Conservation (phyloP, 2,797 vertebrate species). For the Salarias fasciatus region DNA sequence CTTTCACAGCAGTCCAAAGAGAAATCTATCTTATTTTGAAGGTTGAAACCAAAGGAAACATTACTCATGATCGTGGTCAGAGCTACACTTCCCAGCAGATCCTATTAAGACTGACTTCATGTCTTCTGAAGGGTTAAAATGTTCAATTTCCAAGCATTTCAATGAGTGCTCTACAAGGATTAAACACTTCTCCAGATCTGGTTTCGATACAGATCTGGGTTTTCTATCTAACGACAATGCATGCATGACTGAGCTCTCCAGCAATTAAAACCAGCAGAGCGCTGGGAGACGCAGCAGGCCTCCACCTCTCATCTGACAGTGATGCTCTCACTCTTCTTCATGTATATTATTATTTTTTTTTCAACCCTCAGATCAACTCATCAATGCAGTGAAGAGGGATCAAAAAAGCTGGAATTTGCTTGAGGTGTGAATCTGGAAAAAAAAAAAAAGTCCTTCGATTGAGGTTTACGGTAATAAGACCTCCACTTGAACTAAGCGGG, state of each 20-base stretch:
- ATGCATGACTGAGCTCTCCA: constrained; percentile 11
- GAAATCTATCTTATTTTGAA: too few relatives aligned
- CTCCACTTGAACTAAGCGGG: constrained; percentile 79
- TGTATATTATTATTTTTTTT: constrained; percentile 19
- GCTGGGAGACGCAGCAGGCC: constrained; percentile 28
- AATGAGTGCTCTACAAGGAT: too few relatives aligned
- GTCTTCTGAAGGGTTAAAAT: too few relatives aligned
- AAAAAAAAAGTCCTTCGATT: constrained; percentile 65
- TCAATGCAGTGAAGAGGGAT: constrained; percentile 67
- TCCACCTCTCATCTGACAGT: constrained; percentile 52
- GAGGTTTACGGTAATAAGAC: constrained; percentile 78
- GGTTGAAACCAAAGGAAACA: too few relatives aligned
- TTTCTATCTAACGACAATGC: constrained; percentile 37
- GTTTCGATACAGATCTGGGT: constrained; percentile 40
- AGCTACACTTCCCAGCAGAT: too few relatives aligned
- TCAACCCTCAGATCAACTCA: constrained; percentile 71
- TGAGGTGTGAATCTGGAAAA: constrained; percentile 72
- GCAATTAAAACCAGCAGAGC: constrained; percentile 61
- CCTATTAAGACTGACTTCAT: too few relatives aligned
- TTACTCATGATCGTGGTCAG: too few relatives aligned
- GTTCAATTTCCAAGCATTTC: too few relatives aligned
- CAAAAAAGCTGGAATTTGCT: constrained; percentile 79
- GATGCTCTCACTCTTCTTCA: constrained; percentile 20
- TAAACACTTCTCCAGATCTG: too few relatives aligned
- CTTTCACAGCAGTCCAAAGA: too few relatives aligned